phyloP scores from a whole-genome alignment of 92 coral and sea anemone genomes.

The Zoanthus sansibaricus region DNA sequence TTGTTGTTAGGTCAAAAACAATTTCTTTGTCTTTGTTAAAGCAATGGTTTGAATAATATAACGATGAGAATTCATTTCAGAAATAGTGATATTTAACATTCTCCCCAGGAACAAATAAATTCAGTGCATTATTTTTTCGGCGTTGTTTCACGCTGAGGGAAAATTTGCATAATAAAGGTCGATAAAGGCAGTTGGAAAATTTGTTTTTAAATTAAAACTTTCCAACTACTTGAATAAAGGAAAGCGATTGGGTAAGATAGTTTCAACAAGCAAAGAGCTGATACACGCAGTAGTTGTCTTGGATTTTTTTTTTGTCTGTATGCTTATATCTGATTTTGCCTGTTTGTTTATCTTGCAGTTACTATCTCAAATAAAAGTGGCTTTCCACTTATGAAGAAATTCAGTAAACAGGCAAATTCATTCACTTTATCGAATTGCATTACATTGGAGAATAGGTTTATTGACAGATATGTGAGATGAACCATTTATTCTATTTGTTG shows the following conservation, averaged over 20 bases:
- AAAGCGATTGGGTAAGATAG: slow-evolving; percentile 7
- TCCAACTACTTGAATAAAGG: slow-evolving; percentile 5
- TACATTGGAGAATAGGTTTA: neutral
- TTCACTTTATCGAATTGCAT: slow-evolving; percentile 12
- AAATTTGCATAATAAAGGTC: slow-evolving; percentile 39
- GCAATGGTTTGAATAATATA: neutral
- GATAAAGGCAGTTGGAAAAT: neutral
- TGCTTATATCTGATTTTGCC: neutral
- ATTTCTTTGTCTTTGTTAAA: neutral
- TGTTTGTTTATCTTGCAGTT: slow-evolving; percentile 26
- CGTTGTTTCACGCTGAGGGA: slow-evolving; percentile 39
- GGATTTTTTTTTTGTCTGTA: neutral
- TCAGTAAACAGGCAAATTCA: neutral
- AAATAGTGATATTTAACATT: slow-evolving; percentile 27
- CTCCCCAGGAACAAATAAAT: neutral
- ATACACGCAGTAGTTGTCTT: neutral
- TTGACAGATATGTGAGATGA: neutral
- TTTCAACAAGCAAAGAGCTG: neutral
- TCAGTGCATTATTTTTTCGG: neutral
- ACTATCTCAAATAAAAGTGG: neutral
- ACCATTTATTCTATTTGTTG: neutral
- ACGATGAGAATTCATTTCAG: neutral
- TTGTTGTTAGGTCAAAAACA: neutral
- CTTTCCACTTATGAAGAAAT: neutral
- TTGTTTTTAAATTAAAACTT: slow-evolving; percentile 45